phyloP scores from a whole-genome alignment of 37 sponge, comb jelly and placozoan genomes.

The Diacarnus erythraeanus region DNA sequence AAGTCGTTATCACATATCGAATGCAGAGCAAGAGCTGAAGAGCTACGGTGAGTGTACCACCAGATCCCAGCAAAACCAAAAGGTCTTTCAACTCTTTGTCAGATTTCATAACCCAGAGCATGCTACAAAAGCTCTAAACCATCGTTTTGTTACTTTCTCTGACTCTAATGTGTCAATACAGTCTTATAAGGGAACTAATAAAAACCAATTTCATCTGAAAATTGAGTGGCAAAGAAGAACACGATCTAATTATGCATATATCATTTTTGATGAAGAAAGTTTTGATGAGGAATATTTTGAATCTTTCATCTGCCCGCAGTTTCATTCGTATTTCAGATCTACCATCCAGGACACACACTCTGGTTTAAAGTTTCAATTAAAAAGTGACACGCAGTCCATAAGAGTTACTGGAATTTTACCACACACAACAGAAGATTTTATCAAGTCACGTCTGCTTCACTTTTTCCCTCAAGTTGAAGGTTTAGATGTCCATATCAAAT shows the following conservation, averaged over 20 bases:
- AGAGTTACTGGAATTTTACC: background rate
- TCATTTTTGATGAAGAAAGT: slow-evolving; percentile 24
- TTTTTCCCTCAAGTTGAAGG: background rate
- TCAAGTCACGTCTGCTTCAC: background rate
- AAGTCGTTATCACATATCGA: background rate
- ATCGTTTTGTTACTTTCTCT: background rate
- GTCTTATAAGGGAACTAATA: background rate
- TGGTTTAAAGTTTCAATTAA: background rate
- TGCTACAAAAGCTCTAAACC: slow-evolving; percentile 23
- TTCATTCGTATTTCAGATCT: background rate
- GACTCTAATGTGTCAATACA: background rate
- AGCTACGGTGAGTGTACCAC: slow-evolving; percentile 15
- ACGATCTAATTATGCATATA: slow-evolving; percentile 34
- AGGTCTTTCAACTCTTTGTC: slow-evolving; percentile 15
- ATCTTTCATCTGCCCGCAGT: background rate
- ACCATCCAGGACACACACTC: background rate
- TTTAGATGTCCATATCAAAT: background rate
- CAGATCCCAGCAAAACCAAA: background rate
- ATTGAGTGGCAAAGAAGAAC: slow-evolving; percentile 56
- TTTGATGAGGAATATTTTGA: slow-evolving; percentile 3
- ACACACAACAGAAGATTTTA: background rate
- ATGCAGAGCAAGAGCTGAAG: background rate
- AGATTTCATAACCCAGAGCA: slow-evolving; percentile 26
- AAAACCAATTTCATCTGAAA: slow-evolving; percentile 10
- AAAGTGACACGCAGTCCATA: background rate